These are phyloP conservation scores for Drosophila atripex DNA, from an alignment of 2,888 invertebrate species.

Conservation along the genomic window DNA sequence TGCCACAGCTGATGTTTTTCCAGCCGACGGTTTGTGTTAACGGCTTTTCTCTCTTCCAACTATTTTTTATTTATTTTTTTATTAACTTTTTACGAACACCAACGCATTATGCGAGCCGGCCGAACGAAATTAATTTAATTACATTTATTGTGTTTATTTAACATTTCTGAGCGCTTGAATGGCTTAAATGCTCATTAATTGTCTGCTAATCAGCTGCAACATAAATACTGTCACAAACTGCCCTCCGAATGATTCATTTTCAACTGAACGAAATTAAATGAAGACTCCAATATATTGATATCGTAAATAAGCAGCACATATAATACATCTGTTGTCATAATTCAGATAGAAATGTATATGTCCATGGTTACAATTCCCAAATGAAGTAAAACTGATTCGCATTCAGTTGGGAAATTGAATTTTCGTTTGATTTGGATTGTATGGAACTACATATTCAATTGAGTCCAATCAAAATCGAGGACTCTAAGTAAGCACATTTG, in stretches of 20 bases:
- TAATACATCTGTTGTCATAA: constrained; percentile 2
- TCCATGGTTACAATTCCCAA: background rate
- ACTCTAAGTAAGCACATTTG: background rate
- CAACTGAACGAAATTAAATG: background rate
- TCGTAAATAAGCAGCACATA: constrained; percentile 4
- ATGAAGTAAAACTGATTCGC: constrained; percentile 24
- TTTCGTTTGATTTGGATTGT: constrained; percentile 51
- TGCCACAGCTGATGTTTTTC: constrained; percentile 63
- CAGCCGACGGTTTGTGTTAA: constrained; percentile 48
- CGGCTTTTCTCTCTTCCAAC: constrained; percentile 64
- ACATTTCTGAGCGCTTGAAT: constrained; percentile 46
- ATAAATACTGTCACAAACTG: constrained; percentile 12
- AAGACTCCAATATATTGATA: background rate
- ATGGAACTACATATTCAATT: constrained; percentile 54
- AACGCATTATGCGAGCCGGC: constrained; percentile 57
- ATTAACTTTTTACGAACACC: constrained; percentile 55
- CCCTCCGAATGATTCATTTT: background rate
- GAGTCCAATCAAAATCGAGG: constrained; percentile 54
- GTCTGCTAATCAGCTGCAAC: constrained; percentile 38
- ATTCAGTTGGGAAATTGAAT: constrained; percentile 54
- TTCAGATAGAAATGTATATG: constrained; percentile 4
- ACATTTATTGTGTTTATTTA: constrained; percentile 40
- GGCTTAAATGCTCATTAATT: constrained; percentile 18
- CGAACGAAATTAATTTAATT: constrained; percentile 59
- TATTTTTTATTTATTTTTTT: constrained; percentile 43